Percentiles rank a stretch among this genome's conserved stretches.
Evolutionary conservation across 2,888 invertebrate genomes (phyloP).

Genomic region (Leptinotarsa tumamoca): DNA sequence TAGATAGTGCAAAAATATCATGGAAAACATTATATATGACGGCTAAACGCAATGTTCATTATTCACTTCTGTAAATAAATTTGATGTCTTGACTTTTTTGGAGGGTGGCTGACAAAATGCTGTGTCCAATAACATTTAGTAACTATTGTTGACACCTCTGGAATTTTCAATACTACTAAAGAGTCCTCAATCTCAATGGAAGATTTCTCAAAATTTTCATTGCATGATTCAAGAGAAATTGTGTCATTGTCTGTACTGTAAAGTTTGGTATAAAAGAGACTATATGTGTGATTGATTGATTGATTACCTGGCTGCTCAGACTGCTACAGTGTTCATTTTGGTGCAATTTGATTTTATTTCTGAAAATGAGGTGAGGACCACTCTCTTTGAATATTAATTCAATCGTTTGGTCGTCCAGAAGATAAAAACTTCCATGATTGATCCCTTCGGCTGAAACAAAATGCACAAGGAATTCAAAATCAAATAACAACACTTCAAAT

Average conservation of each 20-base stretch:
- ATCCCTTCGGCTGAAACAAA: conserved; percentile 8
- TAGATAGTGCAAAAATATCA: background rate
- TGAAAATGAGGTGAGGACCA: conserved; percentile 8
- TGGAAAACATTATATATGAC: background rate
- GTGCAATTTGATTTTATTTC: background rate
- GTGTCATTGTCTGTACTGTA: conserved; percentile 20
- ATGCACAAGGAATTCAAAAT: conserved; percentile 20
- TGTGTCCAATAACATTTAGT: background rate
- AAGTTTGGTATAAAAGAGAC: background rate
- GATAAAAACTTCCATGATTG: conserved; percentile 4
- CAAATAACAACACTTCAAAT: background rate
- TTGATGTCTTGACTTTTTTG: background rate
- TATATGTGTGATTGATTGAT: background rate
- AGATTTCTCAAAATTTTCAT: conserved; percentile 13
- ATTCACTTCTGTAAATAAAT: conserved; percentile 20
- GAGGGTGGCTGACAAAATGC: conserved; percentile 2
- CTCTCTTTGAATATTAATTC: conserved; percentile 10
- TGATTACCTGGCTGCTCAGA: conserved; percentile 18
- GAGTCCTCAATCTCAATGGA: conserved; percentile 4
- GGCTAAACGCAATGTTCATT: background rate
- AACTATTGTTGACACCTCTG: conserved; percentile 16
- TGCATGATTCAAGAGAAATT: conserved; percentile 13
- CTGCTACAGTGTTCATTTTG: conserved; percentile 21
- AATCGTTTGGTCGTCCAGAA: conserved; percentile 12
- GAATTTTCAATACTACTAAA: conserved; percentile 14